Percentiles rank a stretch among this genome's conserved stretches.
Conservation (phyloP, 2,888 invertebrate genomes). For the Hypena proboscidalis region DNA sequence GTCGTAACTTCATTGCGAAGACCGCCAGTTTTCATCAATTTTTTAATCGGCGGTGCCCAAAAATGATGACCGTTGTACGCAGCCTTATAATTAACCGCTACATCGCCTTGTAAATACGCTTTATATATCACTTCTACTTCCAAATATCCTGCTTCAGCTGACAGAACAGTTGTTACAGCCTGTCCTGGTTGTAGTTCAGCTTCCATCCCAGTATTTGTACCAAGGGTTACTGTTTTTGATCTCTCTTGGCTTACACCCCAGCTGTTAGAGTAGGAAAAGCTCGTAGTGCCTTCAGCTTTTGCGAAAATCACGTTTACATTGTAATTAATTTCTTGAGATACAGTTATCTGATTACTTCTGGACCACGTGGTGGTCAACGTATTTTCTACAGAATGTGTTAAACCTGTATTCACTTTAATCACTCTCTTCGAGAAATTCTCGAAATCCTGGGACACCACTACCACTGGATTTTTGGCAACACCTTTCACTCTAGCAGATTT, state of each 20-base stretch:
- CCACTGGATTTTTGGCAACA: conserved; percentile 45
- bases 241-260: conserved; percentile 67
- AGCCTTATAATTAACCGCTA: conserved; percentile 65
- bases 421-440: conserved; percentile 61
- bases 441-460: conserved; percentile 63
- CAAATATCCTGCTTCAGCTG: conserved; percentile 60
- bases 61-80: conserved; percentile 63
- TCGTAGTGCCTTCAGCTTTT: conserved; percentile 57
- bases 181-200: conserved; percentile 65
- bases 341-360: conserved; percentile 50
- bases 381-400: conserved; percentile 68
- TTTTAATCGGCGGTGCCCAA: conserved; percentile 59
- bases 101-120: conserved; percentile 59
- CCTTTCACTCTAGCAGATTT: conserved; percentile 55
- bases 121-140: conserved; percentile 63
- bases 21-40: conserved; percentile 56
- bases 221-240: conserved; percentile 60
- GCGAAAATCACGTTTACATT: conserved; percentile 62
- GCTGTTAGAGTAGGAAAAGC: conserved; percentile 58
- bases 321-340: conserved; percentile 65
- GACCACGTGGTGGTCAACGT: conserved; percentile 65
- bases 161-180: conserved; percentile 60
- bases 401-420: conserved; percentile 69
- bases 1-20: conserved; percentile 52
- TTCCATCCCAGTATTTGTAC: conserved; percentile 63